These are phyloP conservation scores for Conus betulinus DNA, from an alignment of 1,140 invertebrate genomes.

Conservation along the genomic window DNA sequence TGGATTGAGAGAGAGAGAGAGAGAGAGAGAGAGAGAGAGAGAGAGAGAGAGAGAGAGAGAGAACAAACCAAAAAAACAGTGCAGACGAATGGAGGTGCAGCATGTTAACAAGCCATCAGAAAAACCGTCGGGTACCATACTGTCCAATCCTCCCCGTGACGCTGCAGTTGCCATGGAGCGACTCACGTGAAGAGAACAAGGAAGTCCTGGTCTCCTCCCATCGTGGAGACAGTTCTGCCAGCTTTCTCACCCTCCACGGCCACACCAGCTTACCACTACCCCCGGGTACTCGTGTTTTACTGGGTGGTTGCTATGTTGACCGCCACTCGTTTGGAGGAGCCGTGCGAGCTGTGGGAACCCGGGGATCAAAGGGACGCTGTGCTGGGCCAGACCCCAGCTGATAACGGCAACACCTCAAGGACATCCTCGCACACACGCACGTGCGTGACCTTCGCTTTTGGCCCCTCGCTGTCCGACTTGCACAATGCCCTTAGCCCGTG, in stretches of 20 bases:
- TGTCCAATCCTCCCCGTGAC: too few species aligned
- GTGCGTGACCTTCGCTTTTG: neutral
- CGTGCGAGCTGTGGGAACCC: neutral
- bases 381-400: neutral
- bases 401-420: slow-evolving; percentile 13
- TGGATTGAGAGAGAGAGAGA: too few species aligned
- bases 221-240: too few species aligned
- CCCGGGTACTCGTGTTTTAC: slow-evolving; percentile 14
- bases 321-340: neutral
- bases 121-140: neutral
- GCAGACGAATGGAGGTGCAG: neutral
- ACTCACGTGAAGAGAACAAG: too few species aligned
- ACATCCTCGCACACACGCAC: neutral
- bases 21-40: too few species aligned
- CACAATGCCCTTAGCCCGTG: too few species aligned
- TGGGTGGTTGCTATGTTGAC: neutral
- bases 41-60: too few species aligned
- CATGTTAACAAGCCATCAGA: neutral
- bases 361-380: slow-evolving; percentile 11
- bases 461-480: too few species aligned
- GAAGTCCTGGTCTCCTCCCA: too few species aligned
- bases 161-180: too few species aligned
- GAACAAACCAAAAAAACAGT: neutral
- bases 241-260: too few species aligned
- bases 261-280: too few species aligned